These are phyloP conservation scores for Brenthis ino DNA, from an alignment of 2,888 invertebrate genomes.

Conservation along the genomic window DNA sequence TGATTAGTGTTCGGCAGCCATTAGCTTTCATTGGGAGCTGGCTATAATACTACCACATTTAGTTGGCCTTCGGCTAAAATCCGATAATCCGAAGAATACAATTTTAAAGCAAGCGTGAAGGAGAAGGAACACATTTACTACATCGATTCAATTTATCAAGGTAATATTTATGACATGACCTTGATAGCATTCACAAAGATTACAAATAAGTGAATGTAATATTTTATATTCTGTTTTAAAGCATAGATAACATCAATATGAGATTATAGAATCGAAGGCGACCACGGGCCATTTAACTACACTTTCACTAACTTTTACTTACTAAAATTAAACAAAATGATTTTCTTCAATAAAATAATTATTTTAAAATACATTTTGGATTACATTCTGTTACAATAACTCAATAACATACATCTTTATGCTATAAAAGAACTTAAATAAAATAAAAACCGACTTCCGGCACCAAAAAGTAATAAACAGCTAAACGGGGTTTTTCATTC, in stretches of 20 bases:
- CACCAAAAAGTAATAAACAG: too few relatives aligned
- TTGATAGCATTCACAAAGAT: constrained; percentile 49
- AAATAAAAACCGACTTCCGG: too few relatives aligned
- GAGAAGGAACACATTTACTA: constrained; percentile 47
- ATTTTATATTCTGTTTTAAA: background rate
- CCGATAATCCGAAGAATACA: constrained; percentile 15
- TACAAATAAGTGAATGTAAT: constrained; percentile 28
- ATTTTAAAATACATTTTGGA: too few relatives aligned
- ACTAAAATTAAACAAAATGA: too few relatives aligned
- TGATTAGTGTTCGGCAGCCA: constrained; percentile 72
- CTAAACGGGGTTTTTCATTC: too few relatives aligned
- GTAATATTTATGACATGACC: constrained; percentile 60
- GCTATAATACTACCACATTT: constrained; percentile 46
- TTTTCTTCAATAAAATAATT: too few relatives aligned
- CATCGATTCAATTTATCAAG: constrained; percentile 43
- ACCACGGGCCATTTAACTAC: too few relatives aligned
- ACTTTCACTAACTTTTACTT: too few relatives aligned
- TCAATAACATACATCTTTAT: too few relatives aligned
- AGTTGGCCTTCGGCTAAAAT: constrained; percentile 35
- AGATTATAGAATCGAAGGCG: too few relatives aligned
- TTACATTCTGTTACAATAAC: too few relatives aligned
- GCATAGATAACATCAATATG: constrained; percentile 7
- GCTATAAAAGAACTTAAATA: too few relatives aligned
- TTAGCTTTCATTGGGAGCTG: constrained; percentile 65
- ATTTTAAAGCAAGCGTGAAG: constrained; percentile 24